These are phyloP conservation scores for Aptenodytes patagonicus DNA, from an alignment of 2,113 vertebrate species.

Conservation along the genomic window DNA sequence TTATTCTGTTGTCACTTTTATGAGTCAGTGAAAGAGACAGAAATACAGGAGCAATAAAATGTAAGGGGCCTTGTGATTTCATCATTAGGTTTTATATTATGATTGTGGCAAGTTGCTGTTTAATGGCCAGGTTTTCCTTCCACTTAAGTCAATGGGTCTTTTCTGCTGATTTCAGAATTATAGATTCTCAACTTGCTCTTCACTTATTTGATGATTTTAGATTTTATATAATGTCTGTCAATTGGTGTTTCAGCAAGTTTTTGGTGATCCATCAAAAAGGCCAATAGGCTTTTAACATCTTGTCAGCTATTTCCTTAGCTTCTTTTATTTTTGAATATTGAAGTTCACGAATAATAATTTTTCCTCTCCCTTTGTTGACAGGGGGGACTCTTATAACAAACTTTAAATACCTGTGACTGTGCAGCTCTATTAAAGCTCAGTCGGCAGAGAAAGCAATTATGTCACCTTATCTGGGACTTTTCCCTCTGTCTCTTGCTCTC, in stretches of 20 bases:
- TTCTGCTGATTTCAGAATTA: constrained; percentile 10
- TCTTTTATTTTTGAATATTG: constrained; percentile 35
- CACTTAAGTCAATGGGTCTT: background rate
- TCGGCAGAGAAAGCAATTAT: constrained; percentile 19
- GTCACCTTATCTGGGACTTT: background rate
- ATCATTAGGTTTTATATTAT: background rate
- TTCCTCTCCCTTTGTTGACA: background rate
- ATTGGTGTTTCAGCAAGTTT: constrained; percentile 10
- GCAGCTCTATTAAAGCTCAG: background rate
- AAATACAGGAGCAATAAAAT: background rate
- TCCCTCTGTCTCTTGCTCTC: background rate
- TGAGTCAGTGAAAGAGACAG: background rate
- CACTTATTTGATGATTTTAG: background rate
- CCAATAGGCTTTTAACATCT: background rate
- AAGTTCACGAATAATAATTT: background rate
- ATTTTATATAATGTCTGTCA: constrained; percentile 20
- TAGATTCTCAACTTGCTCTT: background rate
- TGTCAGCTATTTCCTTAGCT: constrained; percentile 19
- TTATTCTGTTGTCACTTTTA: background rate
- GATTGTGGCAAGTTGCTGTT: background rate
- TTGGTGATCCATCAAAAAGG: constrained; percentile 8
- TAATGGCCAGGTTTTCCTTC: background rate
- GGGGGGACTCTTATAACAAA: background rate
- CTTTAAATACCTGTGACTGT: constrained; percentile 12
- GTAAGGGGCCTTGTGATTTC: background rate